Percentiles rank a stretch among this genome's conserved stretches.
phyloP scores from a whole-genome alignment of 92 coral and sea anemone species.

The Phenganax stokvisi region DNA sequence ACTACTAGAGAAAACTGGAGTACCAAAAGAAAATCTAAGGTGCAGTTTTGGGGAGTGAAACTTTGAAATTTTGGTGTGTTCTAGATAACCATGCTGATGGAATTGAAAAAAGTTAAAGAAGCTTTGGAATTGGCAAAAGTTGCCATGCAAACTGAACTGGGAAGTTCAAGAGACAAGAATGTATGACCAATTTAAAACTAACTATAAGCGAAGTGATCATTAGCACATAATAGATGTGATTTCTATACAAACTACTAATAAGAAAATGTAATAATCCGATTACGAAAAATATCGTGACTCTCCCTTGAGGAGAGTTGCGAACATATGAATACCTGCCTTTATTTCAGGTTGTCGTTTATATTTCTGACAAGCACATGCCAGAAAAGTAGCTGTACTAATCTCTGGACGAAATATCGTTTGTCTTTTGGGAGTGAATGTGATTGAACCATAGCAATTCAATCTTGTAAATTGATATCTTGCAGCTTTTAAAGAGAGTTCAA shows the following conservation, averaged over 20 bases:
- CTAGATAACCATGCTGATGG: constrained; percentile 77
- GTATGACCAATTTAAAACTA: constrained; percentile 25
- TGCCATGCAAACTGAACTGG: constrained; percentile 83
- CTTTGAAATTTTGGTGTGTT: neutral
- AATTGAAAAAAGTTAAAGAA: constrained; percentile 76
- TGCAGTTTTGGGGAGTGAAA: neutral
- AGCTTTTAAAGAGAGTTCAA: constrained; percentile 66
- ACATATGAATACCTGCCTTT: no score
- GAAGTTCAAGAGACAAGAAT: constrained; percentile 63
- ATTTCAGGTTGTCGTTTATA: no score
- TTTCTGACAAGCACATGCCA: no score
- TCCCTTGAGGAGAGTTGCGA: no score
- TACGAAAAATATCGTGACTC: no score
- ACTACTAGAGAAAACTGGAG: neutral
- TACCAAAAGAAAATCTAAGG: neutral
- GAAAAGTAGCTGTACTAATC: no score
- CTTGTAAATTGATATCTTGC: neutral
- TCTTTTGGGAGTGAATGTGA: no score
- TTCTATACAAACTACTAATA: no score
- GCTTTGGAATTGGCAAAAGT: constrained; percentile 93
- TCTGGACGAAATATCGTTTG: no score
- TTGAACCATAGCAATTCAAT: no score
- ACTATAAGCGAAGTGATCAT: neutral
- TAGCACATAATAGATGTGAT: no score
- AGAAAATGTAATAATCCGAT: no score